Evolutionary conservation across 1,140 invertebrate species (phyloP), one percentile per base, ranked within the genome.

Genomic region (Mylabris phalerata): DNA sequence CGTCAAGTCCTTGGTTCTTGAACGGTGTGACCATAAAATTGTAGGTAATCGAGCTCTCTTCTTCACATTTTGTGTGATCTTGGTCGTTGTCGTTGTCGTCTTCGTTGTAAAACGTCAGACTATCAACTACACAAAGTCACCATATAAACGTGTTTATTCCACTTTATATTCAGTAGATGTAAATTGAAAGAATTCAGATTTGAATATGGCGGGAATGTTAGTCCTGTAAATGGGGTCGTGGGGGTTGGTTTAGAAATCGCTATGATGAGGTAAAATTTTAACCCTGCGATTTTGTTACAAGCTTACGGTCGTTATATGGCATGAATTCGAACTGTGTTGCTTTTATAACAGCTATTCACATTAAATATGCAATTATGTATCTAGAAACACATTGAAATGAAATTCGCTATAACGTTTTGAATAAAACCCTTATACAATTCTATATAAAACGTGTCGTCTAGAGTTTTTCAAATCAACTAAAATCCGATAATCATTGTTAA

Each of bases 361-460:
- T 54, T 54, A 54, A 54, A 54, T 54, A 54, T 54, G 51, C 51
- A 54, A 54, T 54, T 54, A 54, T 52, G 45, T 54, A 54, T 54
- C 42, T 45, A 42, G 51, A 54, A 54, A 45, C n/a, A 46, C 51
- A 54, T 45, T 54, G 42, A 54, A 45, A 54, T 45, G 41, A 44
- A 54, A 45, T 45, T 54, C 50, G 46, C 46, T 54, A 46, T 32
- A 32, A 41, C 50, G 45, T 44, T 52, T 52, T 52, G 50, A 52
- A 52, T 52, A 52, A 52, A 52, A 52, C 41, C 50, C 19, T 52
- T 52, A 52, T 52, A 19, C 19, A 52, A 43, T 27, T 43, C 50
- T 44, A 52, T 52, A 52, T 52, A 52, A 45, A 52, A 52, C 50
- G 50, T 52, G 50, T 19, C 19, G 19, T 19, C 19, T 19, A 1